Base-by-base conservation (phyloP, 1,140 invertebrate genomes). In the Neomicropteryx cornuta region DNA sequence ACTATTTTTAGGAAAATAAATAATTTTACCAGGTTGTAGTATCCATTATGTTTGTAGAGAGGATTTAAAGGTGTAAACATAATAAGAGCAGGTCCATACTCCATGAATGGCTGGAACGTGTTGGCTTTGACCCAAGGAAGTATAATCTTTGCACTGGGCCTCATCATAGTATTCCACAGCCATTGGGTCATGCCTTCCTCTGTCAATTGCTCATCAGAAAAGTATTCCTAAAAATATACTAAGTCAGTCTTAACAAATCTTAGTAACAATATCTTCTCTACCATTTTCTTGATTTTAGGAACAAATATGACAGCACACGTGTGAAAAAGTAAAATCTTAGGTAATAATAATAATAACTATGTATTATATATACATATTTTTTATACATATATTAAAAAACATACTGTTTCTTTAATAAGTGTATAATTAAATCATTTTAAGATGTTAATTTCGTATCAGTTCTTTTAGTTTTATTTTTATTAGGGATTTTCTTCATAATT, bases 21-120 rank as follows among this genome's bases (percentile, higher is more conserved):
- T n/a, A n/a, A n/a, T n/a, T n/a, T n/a, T n/a, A n/a, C n/a, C n/a
- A n/a, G n/a, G n/a, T n/a, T n/a, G n/a, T n/a, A n/a, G n/a, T n/a
- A n/a, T n/a, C n/a, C n/a, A n/a, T n/a, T n/a, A 40, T 68, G 57
- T 33, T 57, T 47, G 47, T 72, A 66, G 13, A 81, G 56, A 13
- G 77, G 76, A 61, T 81, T 82, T 22, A 75, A 62, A 14, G 82
- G 81, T 2, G 80, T 83, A 49, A 85, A 84, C 21, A 85, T 54
- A 46, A 84, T 70, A 23, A 85, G 50, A 18, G 76, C 71, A 4
- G 80, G 77, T 36, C 76, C 77, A n/a, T 69, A 67, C 36, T 72
- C 68, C 6, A 78, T 60, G 54, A 72, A 75, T 45, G 67, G 68
- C 16, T 76, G 71, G 18, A 83, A 65, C 27, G 65, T 72, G 8